These are phyloP conservation scores for Tonatia bakeri DNA, from an alignment of 2,113 vertebrate genomes.

Conservation along the genomic window DNA sequence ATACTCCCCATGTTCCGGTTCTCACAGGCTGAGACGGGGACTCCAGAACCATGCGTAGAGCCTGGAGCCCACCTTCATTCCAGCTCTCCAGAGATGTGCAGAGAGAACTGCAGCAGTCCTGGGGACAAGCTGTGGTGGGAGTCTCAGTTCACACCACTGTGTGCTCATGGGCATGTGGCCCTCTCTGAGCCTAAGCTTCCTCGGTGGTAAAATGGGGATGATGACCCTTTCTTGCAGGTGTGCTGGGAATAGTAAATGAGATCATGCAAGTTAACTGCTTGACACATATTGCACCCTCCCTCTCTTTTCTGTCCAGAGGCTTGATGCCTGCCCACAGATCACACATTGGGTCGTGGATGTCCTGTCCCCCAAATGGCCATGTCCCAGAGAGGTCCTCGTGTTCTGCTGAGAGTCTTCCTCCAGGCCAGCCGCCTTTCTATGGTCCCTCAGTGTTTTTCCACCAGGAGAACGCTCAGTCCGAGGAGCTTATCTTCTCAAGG, in stretches of 20 bases:
- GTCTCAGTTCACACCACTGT: background rate
- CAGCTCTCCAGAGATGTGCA: background rate
- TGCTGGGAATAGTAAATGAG: background rate
- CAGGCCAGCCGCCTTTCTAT: fast-evolving
- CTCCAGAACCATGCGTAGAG: background rate
- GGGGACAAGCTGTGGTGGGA: background rate
- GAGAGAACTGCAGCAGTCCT: background rate
- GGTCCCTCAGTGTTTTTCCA: background rate
- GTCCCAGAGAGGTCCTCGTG: fast-evolving
- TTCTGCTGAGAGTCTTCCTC: background rate
- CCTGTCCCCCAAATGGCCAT: fast-evolving
- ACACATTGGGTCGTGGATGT: background rate
- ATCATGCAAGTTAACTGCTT: background rate
- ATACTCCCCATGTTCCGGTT: background rate
- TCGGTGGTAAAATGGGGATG: fast-evolving
- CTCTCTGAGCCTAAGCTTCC: background rate
- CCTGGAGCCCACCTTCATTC: background rate
- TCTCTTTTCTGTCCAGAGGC: background rate
- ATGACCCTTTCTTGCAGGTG: background rate
- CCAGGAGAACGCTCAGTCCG: background rate
- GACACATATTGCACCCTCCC: fast-evolving
- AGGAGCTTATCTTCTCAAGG: background rate
- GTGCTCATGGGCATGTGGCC: background rate
- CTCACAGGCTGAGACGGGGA: background rate
- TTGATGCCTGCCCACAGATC: background rate